These are phyloP conservation scores for Zootoca vivipara DNA, from an alignment of 2,113 vertebrate species.

Conservation along the genomic window DNA sequence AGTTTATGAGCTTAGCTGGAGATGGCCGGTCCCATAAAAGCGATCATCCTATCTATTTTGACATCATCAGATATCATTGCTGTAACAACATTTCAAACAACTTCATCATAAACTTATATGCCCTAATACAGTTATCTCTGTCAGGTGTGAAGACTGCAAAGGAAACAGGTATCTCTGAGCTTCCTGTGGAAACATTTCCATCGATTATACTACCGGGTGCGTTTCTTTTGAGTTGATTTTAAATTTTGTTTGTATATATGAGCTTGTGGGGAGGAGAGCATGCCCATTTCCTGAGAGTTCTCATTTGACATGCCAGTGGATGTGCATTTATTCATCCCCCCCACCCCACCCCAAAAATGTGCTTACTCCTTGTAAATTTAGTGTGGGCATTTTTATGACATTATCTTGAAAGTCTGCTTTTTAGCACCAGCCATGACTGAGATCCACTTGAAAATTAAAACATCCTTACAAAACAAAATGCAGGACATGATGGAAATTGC, in stretches of 20 bases:
- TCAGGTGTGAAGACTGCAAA: neutral
- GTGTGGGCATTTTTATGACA: neutral
- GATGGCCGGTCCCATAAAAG: neutral
- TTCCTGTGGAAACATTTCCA: neutral
- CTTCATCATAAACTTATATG: neutral
- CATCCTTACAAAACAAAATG: neutral
- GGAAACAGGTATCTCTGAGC: neutral
- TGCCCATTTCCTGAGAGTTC: neutral
- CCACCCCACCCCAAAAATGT: no score
- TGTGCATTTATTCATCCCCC: no score
- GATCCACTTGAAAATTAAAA: neutral
- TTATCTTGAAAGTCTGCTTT: neutral
- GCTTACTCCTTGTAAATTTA: neutral
- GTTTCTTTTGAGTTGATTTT: neutral
- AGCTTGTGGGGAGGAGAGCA: neutral
- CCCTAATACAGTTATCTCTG: neutral
- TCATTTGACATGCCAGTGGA: neutral
- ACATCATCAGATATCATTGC: neutral
- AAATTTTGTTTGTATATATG: neutral
- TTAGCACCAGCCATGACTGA: neutral
- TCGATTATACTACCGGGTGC: no score
- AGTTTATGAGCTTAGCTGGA: constrained; percentile 14
- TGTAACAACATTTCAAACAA: neutral
- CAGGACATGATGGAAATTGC: no score
- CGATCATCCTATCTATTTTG: constrained; percentile 3